These are phyloP conservation scores for Merops nubicus DNA, from an alignment of 2,113 vertebrate species.

Conservation along the genomic window DNA sequence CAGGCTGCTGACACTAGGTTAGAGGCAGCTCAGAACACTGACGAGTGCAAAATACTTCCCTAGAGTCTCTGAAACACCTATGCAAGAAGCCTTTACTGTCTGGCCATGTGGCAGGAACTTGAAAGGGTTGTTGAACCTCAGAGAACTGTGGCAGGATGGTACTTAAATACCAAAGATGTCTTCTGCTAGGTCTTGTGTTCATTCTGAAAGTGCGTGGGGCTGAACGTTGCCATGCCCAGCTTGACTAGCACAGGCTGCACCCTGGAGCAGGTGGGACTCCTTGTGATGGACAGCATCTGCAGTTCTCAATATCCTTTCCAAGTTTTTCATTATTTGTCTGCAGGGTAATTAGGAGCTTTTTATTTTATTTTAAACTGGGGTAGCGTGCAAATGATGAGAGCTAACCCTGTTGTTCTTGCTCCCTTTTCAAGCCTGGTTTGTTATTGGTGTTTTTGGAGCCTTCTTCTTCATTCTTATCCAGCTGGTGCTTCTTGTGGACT, in stretches of 20 bases:
- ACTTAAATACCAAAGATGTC: background rate
- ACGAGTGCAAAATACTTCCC: background rate
- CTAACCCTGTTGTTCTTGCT: background rate
- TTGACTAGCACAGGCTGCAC: background rate
- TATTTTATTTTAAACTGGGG: background rate
- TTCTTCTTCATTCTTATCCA: slow-evolving; percentile 91
- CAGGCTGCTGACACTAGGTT: background rate
- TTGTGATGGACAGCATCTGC: background rate
- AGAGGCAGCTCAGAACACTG: background rate
- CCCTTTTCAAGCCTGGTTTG: slow-evolving; percentile 83
- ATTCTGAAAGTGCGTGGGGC: background rate
- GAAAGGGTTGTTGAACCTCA: background rate
- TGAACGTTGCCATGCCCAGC: background rate
- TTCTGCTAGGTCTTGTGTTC: background rate
- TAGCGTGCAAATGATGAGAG: background rate
- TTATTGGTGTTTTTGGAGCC: slow-evolving; percentile 82
- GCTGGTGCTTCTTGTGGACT: slow-evolving; percentile 89
- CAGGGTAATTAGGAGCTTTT: background rate
- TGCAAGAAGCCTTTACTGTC: background rate
- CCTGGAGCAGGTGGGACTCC: background rate
- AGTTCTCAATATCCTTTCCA: background rate
- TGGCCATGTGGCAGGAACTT: background rate
- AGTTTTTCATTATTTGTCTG: background rate
- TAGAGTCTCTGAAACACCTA: background rate
- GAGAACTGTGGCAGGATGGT: background rate